Evolutionary conservation across 2,888 invertebrate species (phyloP), one percentile per base, ranked within the genome.

Genomic region (Lymantria monacha): DNA sequence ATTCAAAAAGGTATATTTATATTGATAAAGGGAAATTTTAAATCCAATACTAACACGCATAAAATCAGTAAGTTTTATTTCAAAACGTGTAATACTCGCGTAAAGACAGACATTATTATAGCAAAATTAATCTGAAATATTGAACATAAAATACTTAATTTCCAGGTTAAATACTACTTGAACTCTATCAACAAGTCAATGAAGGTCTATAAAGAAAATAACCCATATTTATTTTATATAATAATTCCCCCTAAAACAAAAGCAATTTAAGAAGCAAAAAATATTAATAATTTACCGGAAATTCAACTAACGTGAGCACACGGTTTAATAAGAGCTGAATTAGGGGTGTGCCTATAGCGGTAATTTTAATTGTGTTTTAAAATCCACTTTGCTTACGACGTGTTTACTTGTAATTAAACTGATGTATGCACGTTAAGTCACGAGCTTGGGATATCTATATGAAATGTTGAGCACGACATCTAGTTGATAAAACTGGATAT

Each of bases 341-440:
- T 59, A 62, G 53, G 51, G 55, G 63, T 55, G 56, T 53, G 46
- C 40, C 55, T 61, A 13, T 36, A 66, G 62, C 71, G 68, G 69
- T 72, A 60, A 51, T 65, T 59, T 56, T 69, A 62, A 72, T 73
- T 67, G 66, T 53, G 47, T 13, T 37, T 43, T 51, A 43, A 42
- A 44, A 36, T 48, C 42, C 49, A 45, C 46, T 46, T 44, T 37
- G 33, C 30, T 51, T 53, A 47, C 51, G 51, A 53, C 41, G 48
- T 46, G 44, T 49, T 54, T 40, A 40, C 37, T 43, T 7, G 42
- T 51, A 41, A 47, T 58, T 42, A 55, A 14, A 2, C 7, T 41
- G 46, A 46, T 50, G 42, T 50, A 43, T 46, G 50, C 36, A 30
- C 49, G 42, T 7, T 45, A 12, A 41, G 44, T 41, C 46, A 50